Evolutionary conservation across 2,797 vertebrate genomes (phyloP), one percentile per base, ranked within the genome.

Genomic region (Ibycter americanus): DNA sequence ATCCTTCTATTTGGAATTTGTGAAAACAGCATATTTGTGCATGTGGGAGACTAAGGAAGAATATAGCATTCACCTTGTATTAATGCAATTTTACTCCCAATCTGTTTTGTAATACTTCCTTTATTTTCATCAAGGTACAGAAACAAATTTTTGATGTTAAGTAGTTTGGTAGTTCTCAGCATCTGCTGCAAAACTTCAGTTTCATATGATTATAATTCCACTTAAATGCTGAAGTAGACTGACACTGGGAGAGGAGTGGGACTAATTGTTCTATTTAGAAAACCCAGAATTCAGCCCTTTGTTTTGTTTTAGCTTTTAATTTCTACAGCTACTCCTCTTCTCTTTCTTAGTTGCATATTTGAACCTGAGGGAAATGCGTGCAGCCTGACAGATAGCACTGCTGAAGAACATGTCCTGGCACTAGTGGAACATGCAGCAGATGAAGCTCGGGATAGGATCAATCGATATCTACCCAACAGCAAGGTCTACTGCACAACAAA

Each of bases 351-450:
- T 97, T 99, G 99, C 95, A 97, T 99, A 93, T 99, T 98, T 97
- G 99, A 99, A 97, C 99, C 98, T 2, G 99, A 99, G 96, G 99
- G 99, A 31, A 99, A 99, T 3, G 99, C 99, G 0, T 99, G 99
- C 98, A 99, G 99, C 96, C 96, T 99, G 97, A 99, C 99, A 1
- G 99, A 99, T 98, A 99, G 99, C 94, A 99, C 99, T 4, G 99
- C 99, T 3, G 99, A 99, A 97, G 99, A 99, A 91, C 99, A 99
- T 5, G 99, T 99, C 80, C 97, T 99, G 93, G 99, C 99, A 4
- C 98, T 99, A 55, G 99, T 99, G 91, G 99, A 99, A 93, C 99
- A 99, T 3, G 99, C 99, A 0, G 99, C 99, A 3, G 99, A 99
- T n/a, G 99, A 99, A 98, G 99, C 99, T 38, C 98, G 99, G 5